Evolutionary conservation across 2,797 vertebrate species (phyloP).

Genomic region (Intellagama lesueurii): DNA sequence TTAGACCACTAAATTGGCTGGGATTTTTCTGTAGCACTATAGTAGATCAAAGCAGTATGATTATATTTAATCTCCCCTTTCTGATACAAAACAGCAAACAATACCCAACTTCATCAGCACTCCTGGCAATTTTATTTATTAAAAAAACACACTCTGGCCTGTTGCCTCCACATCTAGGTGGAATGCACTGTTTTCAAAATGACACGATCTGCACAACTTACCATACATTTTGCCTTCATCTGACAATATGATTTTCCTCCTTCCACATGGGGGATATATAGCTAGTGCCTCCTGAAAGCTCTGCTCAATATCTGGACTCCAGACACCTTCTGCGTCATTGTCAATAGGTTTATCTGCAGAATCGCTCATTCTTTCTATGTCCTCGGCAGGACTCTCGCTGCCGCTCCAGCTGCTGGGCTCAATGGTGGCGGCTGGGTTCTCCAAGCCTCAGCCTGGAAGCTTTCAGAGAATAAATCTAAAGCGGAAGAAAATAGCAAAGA

Average conservation of each 20-base stretch:
- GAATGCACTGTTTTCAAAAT: slow-evolving; percentile 38
- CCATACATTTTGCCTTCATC: slow-evolving; percentile 99
- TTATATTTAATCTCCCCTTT: not conserved
- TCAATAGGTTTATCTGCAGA: slow-evolving; percentile 97
- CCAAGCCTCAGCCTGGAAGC: slow-evolving; percentile 96
- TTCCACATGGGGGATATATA: slow-evolving; percentile 98
- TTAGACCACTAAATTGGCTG: not conserved
- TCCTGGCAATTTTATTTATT: not conserved
- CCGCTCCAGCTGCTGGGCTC: slow-evolving; percentile 99
- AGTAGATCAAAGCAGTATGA: not conserved
- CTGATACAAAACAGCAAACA: not conserved
- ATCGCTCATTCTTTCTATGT: slow-evolving; percentile 98
- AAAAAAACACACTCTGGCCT: not conserved
- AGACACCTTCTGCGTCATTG: slow-evolving; percentile 98
- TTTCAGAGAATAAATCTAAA: slow-evolving; percentile 91
- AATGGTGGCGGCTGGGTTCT: slow-evolving; percentile 91
- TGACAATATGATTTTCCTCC: slow-evolving; percentile 99
- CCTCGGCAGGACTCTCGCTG: slow-evolving; percentile 99
- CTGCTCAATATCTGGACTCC: slow-evolving; percentile 99
- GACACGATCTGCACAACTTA: slow-evolving; percentile 81
- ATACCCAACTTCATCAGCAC: not conserved
- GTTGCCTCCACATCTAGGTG: slow-evolving; percentile 1
- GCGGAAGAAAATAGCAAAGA: slow-evolving; percentile 68
- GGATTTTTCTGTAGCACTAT: not conserved
- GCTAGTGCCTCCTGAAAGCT: slow-evolving; percentile 99